phyloP scores from a whole-genome alignment of 2,888 invertebrate genomes.

The Microplitis manilae region DNA sequence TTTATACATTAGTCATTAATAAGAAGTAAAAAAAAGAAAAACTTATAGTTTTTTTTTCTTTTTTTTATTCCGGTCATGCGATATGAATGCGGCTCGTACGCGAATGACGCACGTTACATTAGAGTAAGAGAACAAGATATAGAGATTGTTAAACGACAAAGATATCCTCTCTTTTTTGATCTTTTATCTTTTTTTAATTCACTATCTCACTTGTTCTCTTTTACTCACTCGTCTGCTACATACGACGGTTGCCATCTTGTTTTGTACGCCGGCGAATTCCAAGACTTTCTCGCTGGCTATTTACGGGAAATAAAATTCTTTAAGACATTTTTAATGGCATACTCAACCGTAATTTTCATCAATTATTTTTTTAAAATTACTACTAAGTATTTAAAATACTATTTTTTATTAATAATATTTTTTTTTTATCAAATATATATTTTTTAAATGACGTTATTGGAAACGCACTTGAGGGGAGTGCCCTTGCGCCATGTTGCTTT shows the following conservation, averaged over 20 bases:
- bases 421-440: conserved; percentile 11
- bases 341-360: neutral
- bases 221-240: conserved; percentile 5
- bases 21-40: conserved; percentile 25
- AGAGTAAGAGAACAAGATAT: conserved; percentile 43
- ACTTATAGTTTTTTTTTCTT: conserved; percentile 10
- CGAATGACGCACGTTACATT: conserved; percentile 62
- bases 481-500: conserved; percentile 51
- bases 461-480: conserved; percentile 50
- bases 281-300: conserved; percentile 33
- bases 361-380: neutral
- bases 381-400: neutral
- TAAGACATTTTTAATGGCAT: conserved; percentile 1
- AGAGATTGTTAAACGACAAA: conserved; percentile 46
- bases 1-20: neutral
- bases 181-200: conserved; percentile 30
- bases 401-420: conserved; percentile 23
- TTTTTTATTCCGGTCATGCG: conserved; percentile 40
- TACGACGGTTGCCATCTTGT: conserved; percentile 32
- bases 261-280: conserved; percentile 37
- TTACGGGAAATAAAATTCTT: conserved; percentile 25
- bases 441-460: conserved; percentile 43
- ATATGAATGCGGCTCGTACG: conserved; percentile 44
- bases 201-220: conserved; percentile 23
- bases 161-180: conserved; percentile 46